phyloP scores from a whole-genome alignment of 1,140 invertebrate species.

The Drosophila sulfurigaster region DNA sequence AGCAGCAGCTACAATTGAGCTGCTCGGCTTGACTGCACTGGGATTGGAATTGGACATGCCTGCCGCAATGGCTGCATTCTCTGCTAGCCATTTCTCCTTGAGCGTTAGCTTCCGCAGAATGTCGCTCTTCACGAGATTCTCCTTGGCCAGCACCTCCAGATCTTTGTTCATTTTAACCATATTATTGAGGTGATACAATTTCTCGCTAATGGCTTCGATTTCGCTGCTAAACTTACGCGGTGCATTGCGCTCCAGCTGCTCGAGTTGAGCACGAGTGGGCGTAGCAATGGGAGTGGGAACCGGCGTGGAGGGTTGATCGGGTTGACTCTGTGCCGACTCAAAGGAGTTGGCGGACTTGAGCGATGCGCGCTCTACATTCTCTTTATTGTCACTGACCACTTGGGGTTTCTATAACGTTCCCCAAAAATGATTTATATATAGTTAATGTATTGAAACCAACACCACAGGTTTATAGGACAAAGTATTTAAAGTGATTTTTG shows the following conservation, averaged over 20 bases:
- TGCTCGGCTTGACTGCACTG: not conserved
- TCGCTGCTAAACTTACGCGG: conserved; percentile 75
- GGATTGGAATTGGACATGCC: conserved; percentile 35
- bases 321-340: conserved; percentile 68
- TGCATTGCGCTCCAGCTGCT: conserved; percentile 77
- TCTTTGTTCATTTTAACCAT: conserved; percentile 84
- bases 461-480: conserved; percentile 59
- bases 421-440: not conserved
- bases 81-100: conserved; percentile 83
- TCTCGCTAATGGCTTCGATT: conserved; percentile 83
- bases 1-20: not conserved
- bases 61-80: conserved; percentile 73
- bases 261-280: conserved; percentile 71
- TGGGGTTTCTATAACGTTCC: conserved; percentile 49
- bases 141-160: conserved; percentile 78
- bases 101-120: conserved; percentile 81
- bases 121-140: conserved; percentile 83
- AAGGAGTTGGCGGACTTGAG: conserved; percentile 69
- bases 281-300: conserved; percentile 42
- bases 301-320: conserved; percentile 62
- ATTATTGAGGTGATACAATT: conserved; percentile 78
- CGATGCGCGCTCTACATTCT: conserved; percentile 59
- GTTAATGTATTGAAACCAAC: conserved; percentile 61
- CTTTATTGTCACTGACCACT: conserved; percentile 61
- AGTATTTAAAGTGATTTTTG: conserved; percentile 34